A percentile compares a stretch with the other conserved stretches of the same genome.
phyloP scores from a whole-genome alignment of 2,113 vertebrate species.

The Pantherophis guttatus region DNA sequence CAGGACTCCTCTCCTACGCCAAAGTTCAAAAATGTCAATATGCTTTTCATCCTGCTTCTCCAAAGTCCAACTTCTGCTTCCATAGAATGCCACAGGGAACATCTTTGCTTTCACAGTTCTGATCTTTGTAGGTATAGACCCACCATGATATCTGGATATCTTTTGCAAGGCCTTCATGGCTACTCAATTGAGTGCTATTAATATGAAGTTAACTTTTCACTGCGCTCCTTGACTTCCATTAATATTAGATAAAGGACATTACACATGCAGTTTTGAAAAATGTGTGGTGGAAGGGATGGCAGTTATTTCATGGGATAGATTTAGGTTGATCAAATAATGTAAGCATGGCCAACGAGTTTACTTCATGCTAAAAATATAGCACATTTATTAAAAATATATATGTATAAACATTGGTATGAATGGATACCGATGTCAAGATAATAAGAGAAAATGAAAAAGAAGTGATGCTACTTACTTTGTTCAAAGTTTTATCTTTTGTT shows the following conservation, averaged over 20 bases:
- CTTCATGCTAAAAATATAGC: slow-evolving; percentile 83
- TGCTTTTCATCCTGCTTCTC: neutral
- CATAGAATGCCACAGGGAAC: neutral
- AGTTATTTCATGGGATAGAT: slow-evolving; percentile 42
- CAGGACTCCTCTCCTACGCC: neutral
- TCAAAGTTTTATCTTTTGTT: slow-evolving; percentile 50
- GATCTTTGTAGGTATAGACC: neutral
- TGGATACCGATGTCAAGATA: slow-evolving; percentile 66
- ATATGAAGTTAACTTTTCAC: neutral
- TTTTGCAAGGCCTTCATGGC: neutral
- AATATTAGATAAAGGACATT: slow-evolving; percentile 13
- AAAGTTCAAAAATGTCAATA: neutral
- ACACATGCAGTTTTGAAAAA: slow-evolving; percentile 33
- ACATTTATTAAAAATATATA: slow-evolving; percentile 84
- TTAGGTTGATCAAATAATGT: slow-evolving; percentile 50
- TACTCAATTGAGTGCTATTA: neutral
- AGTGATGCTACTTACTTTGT: slow-evolving; percentile 52
- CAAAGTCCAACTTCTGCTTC: neutral
- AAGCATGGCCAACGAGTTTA: slow-evolving; percentile 64
- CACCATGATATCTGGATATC: neutral
- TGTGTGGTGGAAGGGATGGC: neutral
- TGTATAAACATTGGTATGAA: slow-evolving; percentile 78
- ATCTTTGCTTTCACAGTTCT: neutral
- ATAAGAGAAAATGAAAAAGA: slow-evolving; percentile 62
- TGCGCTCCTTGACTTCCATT: neutral